phyloP scores from a whole-genome alignment of 2,888 invertebrate species.

The Troglohyphantes excavatus region DNA sequence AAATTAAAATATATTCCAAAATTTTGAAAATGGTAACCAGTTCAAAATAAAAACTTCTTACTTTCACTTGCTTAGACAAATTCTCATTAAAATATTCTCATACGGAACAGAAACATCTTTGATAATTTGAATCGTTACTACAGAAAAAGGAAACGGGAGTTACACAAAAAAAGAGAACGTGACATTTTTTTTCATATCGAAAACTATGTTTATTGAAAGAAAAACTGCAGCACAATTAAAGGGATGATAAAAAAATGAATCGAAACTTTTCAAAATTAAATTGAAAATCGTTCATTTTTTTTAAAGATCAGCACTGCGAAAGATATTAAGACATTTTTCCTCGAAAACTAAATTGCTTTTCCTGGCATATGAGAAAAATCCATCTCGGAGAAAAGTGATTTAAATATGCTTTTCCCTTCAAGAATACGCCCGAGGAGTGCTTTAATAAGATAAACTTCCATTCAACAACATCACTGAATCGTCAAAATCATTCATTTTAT shows the following conservation, averaged over 20 bases:
- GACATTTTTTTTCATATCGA: not conserved
- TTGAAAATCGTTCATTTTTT: constrained; percentile 25
- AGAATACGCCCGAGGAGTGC: constrained; percentile 3
- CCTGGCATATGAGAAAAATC: constrained; percentile 6
- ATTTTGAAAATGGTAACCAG: too few relatives aligned
- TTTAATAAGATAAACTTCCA: constrained; percentile 45
- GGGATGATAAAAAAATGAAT: not conserved
- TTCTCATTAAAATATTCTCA: too few relatives aligned
- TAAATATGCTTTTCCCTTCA: constrained; percentile 25
- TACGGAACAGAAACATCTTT: too few relatives aligned
- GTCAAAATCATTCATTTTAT: constrained; percentile 30
- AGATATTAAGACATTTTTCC: constrained; percentile 5
- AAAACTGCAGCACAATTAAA: not conserved
- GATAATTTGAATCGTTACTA: not conserved
- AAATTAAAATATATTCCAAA: too few relatives aligned
- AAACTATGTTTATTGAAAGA: constrained; percentile 1
- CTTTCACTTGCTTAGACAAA: too few relatives aligned
- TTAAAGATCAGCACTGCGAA: not conserved
- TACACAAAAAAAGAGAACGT: not conserved
- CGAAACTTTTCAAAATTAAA: constrained; percentile 34
- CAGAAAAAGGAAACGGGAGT: not conserved
- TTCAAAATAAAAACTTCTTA: too few relatives aligned
- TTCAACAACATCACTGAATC: constrained; percentile 33
- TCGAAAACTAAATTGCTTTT: not conserved
- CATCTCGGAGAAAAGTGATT: constrained; percentile 28